phyloP scores from a whole-genome alignment of 1,140 invertebrate species.

The Sitobion miscanthi region DNA sequence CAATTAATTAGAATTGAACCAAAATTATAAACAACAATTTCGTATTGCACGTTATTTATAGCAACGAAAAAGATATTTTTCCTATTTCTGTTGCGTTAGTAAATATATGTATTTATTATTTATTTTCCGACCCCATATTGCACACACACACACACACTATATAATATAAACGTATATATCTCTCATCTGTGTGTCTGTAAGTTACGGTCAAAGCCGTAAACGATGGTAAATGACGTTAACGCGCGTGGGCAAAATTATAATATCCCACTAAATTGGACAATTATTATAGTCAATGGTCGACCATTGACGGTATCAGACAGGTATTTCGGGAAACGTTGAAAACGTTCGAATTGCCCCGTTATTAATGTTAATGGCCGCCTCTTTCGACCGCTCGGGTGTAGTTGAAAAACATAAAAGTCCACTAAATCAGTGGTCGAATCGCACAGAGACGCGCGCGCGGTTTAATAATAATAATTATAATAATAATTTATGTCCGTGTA shows the following conservation, averaged over 20 bases:
- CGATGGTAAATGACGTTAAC: background rate
- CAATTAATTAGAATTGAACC: background rate
- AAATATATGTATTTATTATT: constrained; percentile 5
- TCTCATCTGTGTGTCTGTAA: background rate
- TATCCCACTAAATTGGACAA: background rate
- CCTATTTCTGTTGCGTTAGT: background rate
- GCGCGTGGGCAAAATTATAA: background rate
- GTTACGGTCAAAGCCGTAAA: background rate
- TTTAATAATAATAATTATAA: background rate
- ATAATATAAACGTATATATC: no score
- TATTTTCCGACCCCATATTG: background rate
- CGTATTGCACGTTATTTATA: background rate
- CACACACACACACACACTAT: background rate
- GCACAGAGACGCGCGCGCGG: background rate
- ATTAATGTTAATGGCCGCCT: background rate
- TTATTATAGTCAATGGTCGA: background rate
- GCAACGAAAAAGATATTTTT: background rate
- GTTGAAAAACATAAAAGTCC: constrained; percentile 10
- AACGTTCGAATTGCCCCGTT: background rate
- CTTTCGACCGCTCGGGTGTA: background rate
- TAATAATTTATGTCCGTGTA: background rate
- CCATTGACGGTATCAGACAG: constrained; percentile 2
- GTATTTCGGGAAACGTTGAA: background rate
- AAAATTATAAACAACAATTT: background rate
- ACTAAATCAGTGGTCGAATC: background rate